These are phyloP conservation scores for Sitophilus oryzae DNA, from an alignment of 1,140 invertebrate genomes.

Conservation along the genomic window DNA sequence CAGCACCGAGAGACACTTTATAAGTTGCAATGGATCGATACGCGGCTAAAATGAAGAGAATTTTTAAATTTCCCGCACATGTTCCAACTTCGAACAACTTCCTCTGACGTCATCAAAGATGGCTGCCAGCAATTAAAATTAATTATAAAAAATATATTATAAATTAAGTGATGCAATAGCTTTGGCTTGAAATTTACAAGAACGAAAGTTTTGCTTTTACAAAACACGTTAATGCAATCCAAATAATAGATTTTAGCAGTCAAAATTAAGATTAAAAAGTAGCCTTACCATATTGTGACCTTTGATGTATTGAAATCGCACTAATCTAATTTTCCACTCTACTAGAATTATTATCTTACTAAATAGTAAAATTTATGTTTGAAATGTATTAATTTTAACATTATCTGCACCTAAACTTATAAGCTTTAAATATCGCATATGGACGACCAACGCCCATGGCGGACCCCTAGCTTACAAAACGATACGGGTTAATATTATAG, in stretches of 20 bases:
- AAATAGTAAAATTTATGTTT: too few relatives aligned
- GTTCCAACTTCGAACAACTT: neutral
- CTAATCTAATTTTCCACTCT: too few relatives aligned
- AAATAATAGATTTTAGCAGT: neutral
- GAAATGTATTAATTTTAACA: too few relatives aligned
- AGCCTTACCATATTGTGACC: neutral
- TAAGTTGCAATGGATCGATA: conserved; percentile 81
- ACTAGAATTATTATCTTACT: too few relatives aligned
- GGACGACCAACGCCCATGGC: neutral
- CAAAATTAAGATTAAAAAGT: neutral
- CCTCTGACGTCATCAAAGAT: neutral
- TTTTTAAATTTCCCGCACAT: neutral
- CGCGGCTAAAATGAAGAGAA: conserved; percentile 66
- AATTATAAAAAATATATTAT: too few relatives aligned
- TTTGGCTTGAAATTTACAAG: too few relatives aligned
- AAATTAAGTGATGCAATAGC: too few relatives aligned
- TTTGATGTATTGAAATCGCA: too few relatives aligned
- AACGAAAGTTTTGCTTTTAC: too few relatives aligned
- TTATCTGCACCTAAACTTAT: neutral
- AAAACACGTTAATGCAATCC: too few relatives aligned
- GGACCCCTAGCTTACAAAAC: neutral
- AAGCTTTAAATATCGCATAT: neutral
- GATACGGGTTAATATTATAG: too few relatives aligned
- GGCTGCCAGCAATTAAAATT: neutral
- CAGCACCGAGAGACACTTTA: conserved; percentile 80